Conservation (phyloP, 2,888 invertebrate genomes). For the Thymelicus lineola region DNA sequence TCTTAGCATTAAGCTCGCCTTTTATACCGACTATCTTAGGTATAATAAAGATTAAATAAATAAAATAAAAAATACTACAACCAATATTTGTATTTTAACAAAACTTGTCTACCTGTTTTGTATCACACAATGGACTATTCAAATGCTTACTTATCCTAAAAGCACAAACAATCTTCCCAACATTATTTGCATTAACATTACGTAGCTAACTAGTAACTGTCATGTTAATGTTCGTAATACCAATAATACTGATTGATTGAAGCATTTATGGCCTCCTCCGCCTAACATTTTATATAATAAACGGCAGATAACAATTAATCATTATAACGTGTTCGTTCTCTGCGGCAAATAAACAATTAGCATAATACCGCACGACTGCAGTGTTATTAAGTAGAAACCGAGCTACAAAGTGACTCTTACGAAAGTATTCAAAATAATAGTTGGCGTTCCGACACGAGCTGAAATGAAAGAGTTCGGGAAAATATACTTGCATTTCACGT, state of each 20-base stretch:
- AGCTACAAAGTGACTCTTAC: slow-evolving; percentile 50
- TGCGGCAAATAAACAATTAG: slow-evolving; percentile 35
- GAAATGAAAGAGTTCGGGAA: slow-evolving; percentile 53
- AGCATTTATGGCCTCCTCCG: slow-evolving; percentile 9
- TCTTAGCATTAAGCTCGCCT: too few species aligned
- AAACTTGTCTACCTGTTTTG: too few species aligned
- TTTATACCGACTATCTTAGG: too few species aligned
- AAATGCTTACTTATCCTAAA: not conserved
- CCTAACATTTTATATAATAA: slow-evolving; percentile 19
- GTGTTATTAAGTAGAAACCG: slow-evolving; percentile 48
- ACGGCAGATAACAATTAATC: slow-evolving; percentile 21
- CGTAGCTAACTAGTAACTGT: slow-evolving; percentile 16
- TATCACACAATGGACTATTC: not conserved
- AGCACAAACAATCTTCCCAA: not conserved
- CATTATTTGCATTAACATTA: slow-evolving; percentile 4
- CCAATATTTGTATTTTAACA: not conserved
- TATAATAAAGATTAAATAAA: too few species aligned
- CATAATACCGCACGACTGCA: slow-evolving; percentile 35
- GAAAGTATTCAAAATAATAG: slow-evolving; percentile 56
- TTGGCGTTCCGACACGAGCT: slow-evolving; percentile 54
- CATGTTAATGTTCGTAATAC: slow-evolving; percentile 11
- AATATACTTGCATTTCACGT: slow-evolving; percentile 53
- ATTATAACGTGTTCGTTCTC: slow-evolving; percentile 27
- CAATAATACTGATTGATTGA: slow-evolving; percentile 24
- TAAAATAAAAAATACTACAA: slow-evolving; percentile 1